A percentile compares a stretch with the other conserved stretches of the same genome.
phyloP scores from a whole-genome alignment of 2,888 invertebrate species.

The Drosophila formosana region DNA sequence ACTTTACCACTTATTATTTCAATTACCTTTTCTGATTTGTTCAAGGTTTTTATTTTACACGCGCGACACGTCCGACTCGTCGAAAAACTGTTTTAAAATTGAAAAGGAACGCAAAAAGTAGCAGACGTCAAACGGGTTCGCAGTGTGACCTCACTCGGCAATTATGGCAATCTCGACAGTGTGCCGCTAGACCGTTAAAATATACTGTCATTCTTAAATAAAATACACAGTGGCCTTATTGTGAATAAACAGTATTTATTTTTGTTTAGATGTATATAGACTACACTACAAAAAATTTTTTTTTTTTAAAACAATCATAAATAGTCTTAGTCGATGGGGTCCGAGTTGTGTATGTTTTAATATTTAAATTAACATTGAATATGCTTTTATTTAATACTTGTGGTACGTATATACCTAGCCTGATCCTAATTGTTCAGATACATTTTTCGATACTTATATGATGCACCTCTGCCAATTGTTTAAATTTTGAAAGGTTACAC shows the following conservation, averaged over 20 bases:
- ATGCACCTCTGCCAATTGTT: no score
- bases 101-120: not conserved
- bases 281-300: no score
- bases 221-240: not conserved
- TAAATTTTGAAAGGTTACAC: no score
- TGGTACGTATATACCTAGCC: no score
- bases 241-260: not conserved
- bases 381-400: no score
- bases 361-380: no score
- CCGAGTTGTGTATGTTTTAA: no score
- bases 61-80: constrained; percentile 35
- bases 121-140: constrained; percentile 7
- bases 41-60: constrained; percentile 15
- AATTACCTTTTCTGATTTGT: constrained; percentile 39
- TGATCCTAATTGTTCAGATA: no score
- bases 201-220: not conserved
- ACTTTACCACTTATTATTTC: constrained; percentile 20
- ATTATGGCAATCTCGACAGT: not conserved
- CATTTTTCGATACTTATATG: no score
- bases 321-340: no score
- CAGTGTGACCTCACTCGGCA: constrained; percentile 35
- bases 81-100: constrained; percentile 32
- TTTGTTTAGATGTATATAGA: no score
- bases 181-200: not conserved
- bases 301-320: no score